A percentile compares a stretch with the other conserved stretches of the same genome.
phyloP scores from a whole-genome alignment of 23 tunicate genomes.

The Halocynthia roretzi region DNA sequence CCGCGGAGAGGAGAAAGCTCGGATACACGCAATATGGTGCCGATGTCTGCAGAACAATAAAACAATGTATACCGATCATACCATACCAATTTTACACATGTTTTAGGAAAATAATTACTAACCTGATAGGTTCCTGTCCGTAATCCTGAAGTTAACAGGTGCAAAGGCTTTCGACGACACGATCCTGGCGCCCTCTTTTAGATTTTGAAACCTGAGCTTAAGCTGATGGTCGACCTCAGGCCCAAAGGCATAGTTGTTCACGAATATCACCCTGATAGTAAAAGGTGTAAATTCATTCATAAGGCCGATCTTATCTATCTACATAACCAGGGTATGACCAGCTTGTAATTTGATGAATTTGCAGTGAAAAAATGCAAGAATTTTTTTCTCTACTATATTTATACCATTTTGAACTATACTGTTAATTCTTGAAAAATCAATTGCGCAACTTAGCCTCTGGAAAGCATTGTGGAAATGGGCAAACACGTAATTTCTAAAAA shows the following conservation, averaged over 20 bases:
- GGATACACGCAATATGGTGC: conserved; percentile 70
- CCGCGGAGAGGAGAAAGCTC: conserved; percentile 75
- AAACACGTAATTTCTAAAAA: not conserved
- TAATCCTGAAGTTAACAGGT: conserved; percentile 79
- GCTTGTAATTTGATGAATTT: too few relatives aligned
- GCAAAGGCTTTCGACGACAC: conserved; percentile 93
- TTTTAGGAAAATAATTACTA: conserved; percentile 2
- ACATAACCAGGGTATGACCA: not conserved
- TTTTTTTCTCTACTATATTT: too few relatives aligned
- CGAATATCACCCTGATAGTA: conserved; percentile 70
- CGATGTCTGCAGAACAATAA: conserved; percentile 54
- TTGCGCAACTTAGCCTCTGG: not conserved
- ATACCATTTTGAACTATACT: too few relatives aligned
- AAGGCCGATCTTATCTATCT: too few relatives aligned
- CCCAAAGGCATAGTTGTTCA: conserved; percentile 95
- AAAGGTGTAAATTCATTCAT: not conserved
- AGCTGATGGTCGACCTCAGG: conserved; percentile 93
- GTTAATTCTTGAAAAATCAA: not conserved
- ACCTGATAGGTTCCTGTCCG: conserved; percentile 88
- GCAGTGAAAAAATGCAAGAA: too few relatives aligned
- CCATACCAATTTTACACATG: not conserved
- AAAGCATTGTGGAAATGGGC: too few relatives aligned
- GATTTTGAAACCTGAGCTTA: conserved; percentile 64
- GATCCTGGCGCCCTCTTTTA: conserved; percentile 82
- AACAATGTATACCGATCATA: not conserved